Conservation (phyloP, 1,140 invertebrate genomes). For the Centruroides vittatus region DNA sequence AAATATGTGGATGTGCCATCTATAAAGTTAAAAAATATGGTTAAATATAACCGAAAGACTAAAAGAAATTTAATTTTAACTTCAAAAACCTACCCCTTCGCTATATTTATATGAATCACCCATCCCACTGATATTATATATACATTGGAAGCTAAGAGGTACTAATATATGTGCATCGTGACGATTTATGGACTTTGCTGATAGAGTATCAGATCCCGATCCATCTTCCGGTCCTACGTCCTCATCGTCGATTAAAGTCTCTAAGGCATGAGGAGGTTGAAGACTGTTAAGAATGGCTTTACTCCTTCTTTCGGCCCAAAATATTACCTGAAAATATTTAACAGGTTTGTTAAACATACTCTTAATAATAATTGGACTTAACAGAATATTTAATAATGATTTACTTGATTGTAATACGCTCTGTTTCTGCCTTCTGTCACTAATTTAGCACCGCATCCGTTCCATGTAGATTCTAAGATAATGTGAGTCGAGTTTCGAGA, state of each 20-base stretch:
- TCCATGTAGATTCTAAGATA: slow-evolving; percentile 2
- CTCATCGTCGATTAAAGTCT: slow-evolving; percentile 6
- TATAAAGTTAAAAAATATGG: no score
- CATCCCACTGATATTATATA: background rate
- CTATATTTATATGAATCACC: no score
- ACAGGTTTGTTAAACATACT: no score
- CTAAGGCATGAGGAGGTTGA: no score
- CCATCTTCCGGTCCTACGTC: slow-evolving; percentile 12
- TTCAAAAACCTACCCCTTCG: no score
- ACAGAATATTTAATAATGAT: background rate
- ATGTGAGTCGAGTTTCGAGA: slow-evolving; percentile 6
- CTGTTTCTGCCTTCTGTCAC: slow-evolving; percentile 1
- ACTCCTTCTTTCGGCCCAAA: no score
- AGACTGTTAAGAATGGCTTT: no score
- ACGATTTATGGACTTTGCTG: background rate
- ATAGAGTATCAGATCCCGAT: slow-evolving; percentile 7
- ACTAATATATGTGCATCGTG: slow-evolving; percentile 5
- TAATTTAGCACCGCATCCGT: slow-evolving; percentile 5
- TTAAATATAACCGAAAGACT: no score
- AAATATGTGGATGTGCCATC: no score
- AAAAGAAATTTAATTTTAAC: no score
- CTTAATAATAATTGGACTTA: no score
- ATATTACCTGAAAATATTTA: no score
- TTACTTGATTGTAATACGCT: slow-evolving; percentile 10
- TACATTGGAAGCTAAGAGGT: background rate